Conservation (phyloP, 53 echinoderm and acorn worm genomes). For the Patiria pectinifera region DNA sequence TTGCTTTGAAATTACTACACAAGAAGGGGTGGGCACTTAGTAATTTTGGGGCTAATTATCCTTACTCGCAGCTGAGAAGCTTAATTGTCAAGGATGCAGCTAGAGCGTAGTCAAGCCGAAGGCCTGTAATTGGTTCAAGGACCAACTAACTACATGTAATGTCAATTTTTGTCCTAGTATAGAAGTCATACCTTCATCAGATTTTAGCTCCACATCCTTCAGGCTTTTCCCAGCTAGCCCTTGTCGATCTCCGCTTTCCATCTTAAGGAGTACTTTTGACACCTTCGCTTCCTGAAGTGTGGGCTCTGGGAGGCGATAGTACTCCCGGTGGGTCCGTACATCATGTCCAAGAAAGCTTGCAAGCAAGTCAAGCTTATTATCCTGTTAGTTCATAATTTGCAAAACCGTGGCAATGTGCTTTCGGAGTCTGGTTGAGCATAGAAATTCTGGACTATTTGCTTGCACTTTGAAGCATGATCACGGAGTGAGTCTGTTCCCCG, state of each 20-base stretch:
- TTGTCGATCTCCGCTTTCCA: conserved; percentile 46
- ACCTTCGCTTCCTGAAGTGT: conserved; percentile 79
- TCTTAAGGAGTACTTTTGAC: conserved; percentile 60
- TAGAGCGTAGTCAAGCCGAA: no score
- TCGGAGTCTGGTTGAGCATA: conserved; percentile 68
- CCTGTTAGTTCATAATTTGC: conserved; percentile 73
- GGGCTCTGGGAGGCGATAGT: conserved; percentile 75
- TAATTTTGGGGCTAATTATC: no score
- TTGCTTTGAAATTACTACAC: no score
- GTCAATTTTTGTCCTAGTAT: not conserved
- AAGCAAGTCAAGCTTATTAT: conserved; percentile 79
- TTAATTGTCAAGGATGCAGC: no score
- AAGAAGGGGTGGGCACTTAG: no score
- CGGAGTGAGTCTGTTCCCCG: conserved; percentile 73
- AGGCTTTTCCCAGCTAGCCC: conserved; percentile 62
- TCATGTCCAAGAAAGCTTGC: conserved; percentile 82
- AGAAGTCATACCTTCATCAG: conserved; percentile 49
- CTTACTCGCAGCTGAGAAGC: no score
- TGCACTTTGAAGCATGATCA: conserved; percentile 54
- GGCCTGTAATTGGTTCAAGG: no score
- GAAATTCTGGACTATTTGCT: conserved; percentile 47
- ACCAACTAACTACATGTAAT: no score
- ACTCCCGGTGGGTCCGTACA: conserved; percentile 71
- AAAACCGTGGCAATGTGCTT: conserved; percentile 71
- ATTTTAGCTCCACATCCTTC: conserved; percentile 63